Evolutionary conservation across 2,113 vertebrate species (phyloP).

Genomic region (Sphyrna mokarran): DNA sequence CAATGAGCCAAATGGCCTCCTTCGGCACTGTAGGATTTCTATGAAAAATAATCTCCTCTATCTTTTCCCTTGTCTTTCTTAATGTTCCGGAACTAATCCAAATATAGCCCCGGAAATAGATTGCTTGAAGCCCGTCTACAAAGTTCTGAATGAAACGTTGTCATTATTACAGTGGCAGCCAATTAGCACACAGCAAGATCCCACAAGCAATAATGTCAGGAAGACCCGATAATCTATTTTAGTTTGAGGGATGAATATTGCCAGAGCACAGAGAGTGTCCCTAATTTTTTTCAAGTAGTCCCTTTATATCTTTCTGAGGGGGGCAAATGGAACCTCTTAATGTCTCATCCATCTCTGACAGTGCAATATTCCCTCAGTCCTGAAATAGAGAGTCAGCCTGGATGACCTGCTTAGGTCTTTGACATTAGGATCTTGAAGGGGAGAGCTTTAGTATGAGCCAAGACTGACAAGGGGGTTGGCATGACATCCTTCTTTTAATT

Average conservation of each 20-base stretch:
- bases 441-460: background rate
- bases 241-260: background rate
- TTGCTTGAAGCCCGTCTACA: background rate
- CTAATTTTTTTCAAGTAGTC: background rate
- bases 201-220: background rate
- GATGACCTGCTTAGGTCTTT: background rate
- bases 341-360: background rate
- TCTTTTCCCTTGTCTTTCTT: background rate
- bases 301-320: background rate
- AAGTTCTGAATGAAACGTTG: background rate
- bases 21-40: too few species aligned
- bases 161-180: background rate
- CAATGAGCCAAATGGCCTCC: too few species aligned
- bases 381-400: background rate
- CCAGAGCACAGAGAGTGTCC: too few species aligned
- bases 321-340: background rate
- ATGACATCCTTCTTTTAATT: too few species aligned
- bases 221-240: background rate
- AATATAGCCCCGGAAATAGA: background rate
- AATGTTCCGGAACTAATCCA: background rate
- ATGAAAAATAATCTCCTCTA: background rate
- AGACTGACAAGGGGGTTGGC: background rate
- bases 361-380: too few species aligned
- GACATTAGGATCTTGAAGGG: background rate
- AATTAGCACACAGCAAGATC: background rate